Evolutionary conservation across 2,797 vertebrate species (phyloP).

Genomic region (Lagodon rhomboides): DNA sequence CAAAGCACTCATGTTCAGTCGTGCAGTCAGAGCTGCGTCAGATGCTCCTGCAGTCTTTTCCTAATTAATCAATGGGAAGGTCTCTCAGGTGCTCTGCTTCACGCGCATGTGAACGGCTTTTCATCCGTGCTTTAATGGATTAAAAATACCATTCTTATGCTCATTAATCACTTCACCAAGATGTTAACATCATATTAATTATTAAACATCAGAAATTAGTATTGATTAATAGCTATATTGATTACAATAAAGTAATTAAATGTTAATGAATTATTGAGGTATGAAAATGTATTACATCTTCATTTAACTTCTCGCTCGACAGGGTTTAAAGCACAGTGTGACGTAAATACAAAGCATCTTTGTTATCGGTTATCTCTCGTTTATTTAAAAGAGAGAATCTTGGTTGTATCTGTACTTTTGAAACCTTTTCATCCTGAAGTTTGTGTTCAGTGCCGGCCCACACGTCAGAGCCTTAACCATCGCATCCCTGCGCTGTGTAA

Average conservation of each 20-base stretch:
- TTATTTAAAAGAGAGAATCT: not conserved
- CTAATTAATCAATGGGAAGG: conserved; percentile 1
- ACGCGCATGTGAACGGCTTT: not conserved
- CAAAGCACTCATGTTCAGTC: not conserved
- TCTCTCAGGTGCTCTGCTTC: conserved; percentile 6
- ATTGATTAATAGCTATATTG: not conserved
- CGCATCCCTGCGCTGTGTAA: conserved; percentile 13
- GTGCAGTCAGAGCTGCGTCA: conserved; percentile 3
- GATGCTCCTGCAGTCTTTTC: conserved; percentile 4
- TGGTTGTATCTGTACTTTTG: not conserved
- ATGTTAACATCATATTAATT: not conserved
- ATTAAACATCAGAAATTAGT: not conserved
- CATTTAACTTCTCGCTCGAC: not conserved
- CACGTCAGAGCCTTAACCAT: not conserved
- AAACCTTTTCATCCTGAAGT: not conserved
- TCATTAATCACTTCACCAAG: not conserved
- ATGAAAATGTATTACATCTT: not conserved
- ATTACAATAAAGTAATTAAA: not conserved
- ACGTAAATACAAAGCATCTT: not conserved
- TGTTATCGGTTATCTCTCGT: not conserved
- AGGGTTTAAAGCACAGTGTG: not conserved
- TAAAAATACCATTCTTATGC: not conserved
- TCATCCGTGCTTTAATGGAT: not conserved
- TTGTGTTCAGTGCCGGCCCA: not conserved
- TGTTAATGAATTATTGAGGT: not conserved